Evolutionary conservation across 1,140 invertebrate genomes (phyloP).

Genomic region (Polyergus mexicanus): DNA sequence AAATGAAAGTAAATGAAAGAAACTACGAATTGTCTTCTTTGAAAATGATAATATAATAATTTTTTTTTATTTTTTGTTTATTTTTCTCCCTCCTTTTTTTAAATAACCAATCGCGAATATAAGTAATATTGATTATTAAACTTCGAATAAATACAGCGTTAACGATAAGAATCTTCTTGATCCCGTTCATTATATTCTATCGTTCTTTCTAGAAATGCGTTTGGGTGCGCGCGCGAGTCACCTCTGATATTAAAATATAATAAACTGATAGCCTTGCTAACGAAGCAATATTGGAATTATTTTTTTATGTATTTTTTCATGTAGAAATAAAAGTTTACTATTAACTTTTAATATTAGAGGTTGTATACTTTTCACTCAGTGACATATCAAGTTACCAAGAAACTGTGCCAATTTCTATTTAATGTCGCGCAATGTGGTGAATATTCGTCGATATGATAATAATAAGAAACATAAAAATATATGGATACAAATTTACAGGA

Average conservation of each 20-base stretch:
- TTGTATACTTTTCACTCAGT: not conserved
- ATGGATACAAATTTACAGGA: not conserved
- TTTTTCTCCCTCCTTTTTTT: slow-evolving; percentile 4
- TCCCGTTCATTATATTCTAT: not conserved
- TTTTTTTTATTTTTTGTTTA: slow-evolving; percentile 21
- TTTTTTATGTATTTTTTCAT: not conserved
- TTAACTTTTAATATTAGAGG: not conserved
- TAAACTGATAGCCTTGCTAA: not conserved
- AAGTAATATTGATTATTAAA: not conserved
- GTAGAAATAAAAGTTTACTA: not conserved
- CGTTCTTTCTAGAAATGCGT: not conserved
- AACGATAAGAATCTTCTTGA: not conserved
- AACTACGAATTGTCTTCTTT: slow-evolving; percentile 2
- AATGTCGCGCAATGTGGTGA: not conserved
- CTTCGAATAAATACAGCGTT: not conserved
- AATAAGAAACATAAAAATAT: not conserved
- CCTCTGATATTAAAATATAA: not conserved
- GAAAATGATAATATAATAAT: not conserved
- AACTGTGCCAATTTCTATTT: slow-evolving; percentile 36
- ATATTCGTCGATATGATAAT: not conserved
- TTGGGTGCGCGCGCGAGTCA: too few relatives aligned
- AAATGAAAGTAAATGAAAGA: not conserved
- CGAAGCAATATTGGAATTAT: slow-evolving; percentile 15
- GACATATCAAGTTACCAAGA: not conserved
- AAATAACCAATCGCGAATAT: not conserved